phyloP scores from a whole-genome alignment of 2,113 vertebrate genomes.

The Syngnathus typhle region DNA sequence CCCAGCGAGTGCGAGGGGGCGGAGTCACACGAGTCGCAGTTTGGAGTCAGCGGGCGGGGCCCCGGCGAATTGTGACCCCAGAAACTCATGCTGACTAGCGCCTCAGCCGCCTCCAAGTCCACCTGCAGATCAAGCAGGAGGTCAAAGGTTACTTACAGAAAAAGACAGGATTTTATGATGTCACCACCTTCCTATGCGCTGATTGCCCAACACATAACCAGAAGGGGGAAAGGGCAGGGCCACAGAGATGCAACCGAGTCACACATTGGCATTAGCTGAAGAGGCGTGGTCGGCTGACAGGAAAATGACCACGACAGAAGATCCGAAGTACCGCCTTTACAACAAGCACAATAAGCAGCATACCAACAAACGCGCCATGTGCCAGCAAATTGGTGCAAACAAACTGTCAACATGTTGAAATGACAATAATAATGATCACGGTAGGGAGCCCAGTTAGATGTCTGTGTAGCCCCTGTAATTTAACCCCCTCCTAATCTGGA shows the following conservation, averaged over 20 bases:
- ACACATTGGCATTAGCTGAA: neutral
- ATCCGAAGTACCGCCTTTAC: too few species aligned
- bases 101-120: conserved; percentile 92
- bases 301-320: neutral
- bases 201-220: neutral
- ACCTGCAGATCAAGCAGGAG: conserved; percentile 39
- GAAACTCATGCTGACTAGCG: conserved; percentile 95
- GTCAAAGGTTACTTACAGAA: neutral
- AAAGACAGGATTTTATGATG: neutral
- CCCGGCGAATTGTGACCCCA: conserved; percentile 85
- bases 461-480: too few species aligned
- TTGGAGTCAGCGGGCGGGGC: conserved; percentile 86
- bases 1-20: conserved; percentile 63
- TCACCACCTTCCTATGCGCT: neutral
- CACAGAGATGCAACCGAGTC: neutral
- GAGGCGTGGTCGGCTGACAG: neutral
- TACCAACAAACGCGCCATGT: too few species aligned
- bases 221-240: neutral
- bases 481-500: too few species aligned
- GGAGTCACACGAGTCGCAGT: conserved; percentile 91
- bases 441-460: too few species aligned
- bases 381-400: too few species aligned
- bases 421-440: too few species aligned
- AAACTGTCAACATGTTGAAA: too few species aligned
- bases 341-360: too few species aligned